phyloP scores from a whole-genome alignment of 2,797 vertebrate genomes.

The Hydrophis major region DNA sequence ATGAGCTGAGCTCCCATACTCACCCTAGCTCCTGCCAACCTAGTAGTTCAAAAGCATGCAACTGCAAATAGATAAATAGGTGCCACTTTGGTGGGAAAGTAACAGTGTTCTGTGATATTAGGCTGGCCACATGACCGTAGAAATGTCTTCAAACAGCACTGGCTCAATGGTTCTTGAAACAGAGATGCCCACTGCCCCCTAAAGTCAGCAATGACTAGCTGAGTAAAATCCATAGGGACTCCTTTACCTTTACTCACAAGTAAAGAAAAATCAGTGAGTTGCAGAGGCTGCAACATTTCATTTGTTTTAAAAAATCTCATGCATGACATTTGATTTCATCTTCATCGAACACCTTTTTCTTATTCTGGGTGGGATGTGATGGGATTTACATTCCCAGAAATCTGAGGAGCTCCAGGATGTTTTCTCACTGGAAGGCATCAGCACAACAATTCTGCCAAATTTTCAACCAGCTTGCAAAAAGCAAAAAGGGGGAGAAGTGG shows the following conservation, averaged over 20 bases:
- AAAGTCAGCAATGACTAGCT: rapidly evolving
- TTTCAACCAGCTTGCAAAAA: background rate
- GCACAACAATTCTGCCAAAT: background rate
- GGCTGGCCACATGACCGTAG: too few species aligned
- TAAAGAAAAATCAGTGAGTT: background rate
- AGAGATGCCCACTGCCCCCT: background rate
- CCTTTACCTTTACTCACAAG: background rate
- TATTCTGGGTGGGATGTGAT: background rate
- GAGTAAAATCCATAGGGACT: background rate
- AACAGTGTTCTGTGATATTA: too few species aligned
- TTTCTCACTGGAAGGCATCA: background rate
- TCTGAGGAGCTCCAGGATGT: background rate
- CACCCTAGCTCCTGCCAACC: too few species aligned
- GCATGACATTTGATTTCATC: background rate
- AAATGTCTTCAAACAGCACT: too few species aligned
- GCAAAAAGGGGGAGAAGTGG: background rate
- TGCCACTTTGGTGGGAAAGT: too few species aligned
- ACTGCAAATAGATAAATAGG: too few species aligned
- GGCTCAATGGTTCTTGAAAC: background rate
- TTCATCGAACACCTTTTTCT: background rate
- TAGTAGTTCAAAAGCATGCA: too few species aligned
- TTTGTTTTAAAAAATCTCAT: background rate
- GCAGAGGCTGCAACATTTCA: background rate
- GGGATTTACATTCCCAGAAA: background rate
- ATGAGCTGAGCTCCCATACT: too few species aligned